Evolutionary conservation across 2,797 vertebrate species (phyloP), one percentile per base, ranked within the genome.

Genomic region (Trachops cirrhosus): DNA sequence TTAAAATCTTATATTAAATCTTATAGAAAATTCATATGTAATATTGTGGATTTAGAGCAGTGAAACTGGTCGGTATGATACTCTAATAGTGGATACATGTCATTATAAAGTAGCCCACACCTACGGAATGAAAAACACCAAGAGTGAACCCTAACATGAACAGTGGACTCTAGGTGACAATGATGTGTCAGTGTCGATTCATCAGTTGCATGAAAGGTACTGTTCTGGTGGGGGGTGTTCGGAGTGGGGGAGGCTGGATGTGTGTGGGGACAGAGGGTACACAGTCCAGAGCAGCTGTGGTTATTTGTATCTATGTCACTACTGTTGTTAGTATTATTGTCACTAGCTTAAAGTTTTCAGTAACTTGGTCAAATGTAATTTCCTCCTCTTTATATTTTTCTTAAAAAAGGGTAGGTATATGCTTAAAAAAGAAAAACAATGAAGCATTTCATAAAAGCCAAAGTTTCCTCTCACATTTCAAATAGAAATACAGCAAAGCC

Each of bases 391-490:
- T 37, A 37, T n/a, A 26, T 68, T 54, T 87, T 50, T 34, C 26
- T 84, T 57, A 5, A 88, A 48, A 64, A 71, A 19, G 24, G 26
- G 4, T 34, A 54, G 50, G 26, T 7, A 73, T 4, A 64, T 12
- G 19, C 50, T 29, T 59, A 2, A 80, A 75, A 59, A 62, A 82
- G n/a, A 34, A 86, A 75, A 41, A 54, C 3, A 67, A 15, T 14
- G 10, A 39, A 68, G 16, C 11, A 93, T 84, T 79, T 84, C 41
- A 74, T 44, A 7, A 84, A 34, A 44, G 19, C 8, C 67, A n/a
- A 85, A 26, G 6, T 32, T 96, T 77, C 64, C 22, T 50, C 24
- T 79, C 54, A 39, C 9, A 74, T 88, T 79, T 93, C 16, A 74
- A 68, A 88, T 59, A 29, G 46, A 91, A 22, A 78, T 88, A 50